Base-by-base conservation (phyloP, 2,888 invertebrate species). In the Pecten maximus region DNA sequence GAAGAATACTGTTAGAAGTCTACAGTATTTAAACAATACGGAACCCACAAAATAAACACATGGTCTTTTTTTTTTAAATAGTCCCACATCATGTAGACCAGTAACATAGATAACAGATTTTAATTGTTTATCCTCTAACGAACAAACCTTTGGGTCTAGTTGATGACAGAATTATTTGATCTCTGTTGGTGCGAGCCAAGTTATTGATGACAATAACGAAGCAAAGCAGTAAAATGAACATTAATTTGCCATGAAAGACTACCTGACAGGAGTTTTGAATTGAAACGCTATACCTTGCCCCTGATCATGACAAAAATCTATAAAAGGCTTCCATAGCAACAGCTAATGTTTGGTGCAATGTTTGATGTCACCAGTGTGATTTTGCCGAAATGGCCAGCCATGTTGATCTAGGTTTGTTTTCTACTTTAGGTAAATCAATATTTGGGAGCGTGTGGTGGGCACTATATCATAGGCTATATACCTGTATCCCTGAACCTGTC, bases 291-390 rank as follows among this genome's bases (percentile, higher is more conserved):
- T n/a, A 74, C 28, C 60, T 28, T 74, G n/a, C 12, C 74, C 74
- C 74, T 74, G 74, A 74, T 74, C 74, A 74, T 15, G 35, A 74
- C 35, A 74, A 28, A 74, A 74, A 74, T 74, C 74, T 74, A 74
- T 74, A 74, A 74, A 74, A 35, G 60, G 74, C 74, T 74, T 74
- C 74, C 74, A 74, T 74, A 74, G 74, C 74, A 74, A 74, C 74
- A 74, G 74, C 74, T 35, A 28, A 74, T 74, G 15, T 74, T 74
- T 74, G 35, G 74, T 74, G 15, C 35, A 74, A 74, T 74, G 74
- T 74, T 74, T 74, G 74, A 74, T 74, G 74, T 74, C 74, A 74
- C 74, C 74, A 74, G 74, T 35, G 28, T 74, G 74, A 74, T 74
- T 74, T 74, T 74, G 28, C 74, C 74, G 23, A 74, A 74, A 35